These are phyloP conservation scores for Pseudomyrmex pallidus DNA, from an alignment of 1,140 invertebrate species.

Conservation along the genomic window DNA sequence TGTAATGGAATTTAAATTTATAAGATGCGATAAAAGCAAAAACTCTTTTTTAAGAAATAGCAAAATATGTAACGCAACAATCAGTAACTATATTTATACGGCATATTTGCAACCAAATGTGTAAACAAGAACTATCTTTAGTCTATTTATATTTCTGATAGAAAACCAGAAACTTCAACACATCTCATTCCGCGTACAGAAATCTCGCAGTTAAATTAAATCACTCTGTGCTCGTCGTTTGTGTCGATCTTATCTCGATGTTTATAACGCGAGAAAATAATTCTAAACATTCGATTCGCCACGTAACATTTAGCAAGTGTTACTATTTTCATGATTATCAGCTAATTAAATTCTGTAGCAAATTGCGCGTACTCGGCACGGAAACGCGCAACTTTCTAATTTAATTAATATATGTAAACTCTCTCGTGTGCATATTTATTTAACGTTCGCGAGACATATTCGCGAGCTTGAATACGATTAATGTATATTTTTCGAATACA, in stretches of 20 bases:
- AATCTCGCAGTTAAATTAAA: neutral
- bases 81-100: too few species aligned
- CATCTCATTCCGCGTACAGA: neutral
- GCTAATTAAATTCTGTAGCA: neutral
- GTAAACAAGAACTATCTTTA: too few species aligned
- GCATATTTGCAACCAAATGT: neutral
- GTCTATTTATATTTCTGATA: neutral
- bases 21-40: neutral
- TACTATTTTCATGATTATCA: constrained; percentile 48
- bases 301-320: constrained; percentile 52
- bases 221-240: neutral
- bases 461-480: too few species aligned
- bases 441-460: neutral
- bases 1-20: neutral
- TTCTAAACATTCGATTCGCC: constrained; percentile 11
- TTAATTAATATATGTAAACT: constrained; percentile 22
- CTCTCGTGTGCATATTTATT: neutral
- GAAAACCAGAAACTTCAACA: constrained; percentile 20
- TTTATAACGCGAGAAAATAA: constrained; percentile 13
- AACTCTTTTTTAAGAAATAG: neutral
- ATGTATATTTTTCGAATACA: too few species aligned
- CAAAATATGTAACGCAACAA: neutral
- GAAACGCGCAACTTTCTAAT: constrained; percentile 38
- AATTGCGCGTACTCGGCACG: neutral
- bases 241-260: neutral